phyloP scores from a whole-genome alignment of 1,140 invertebrate genomes.

The Drosophila ohnishii region DNA sequence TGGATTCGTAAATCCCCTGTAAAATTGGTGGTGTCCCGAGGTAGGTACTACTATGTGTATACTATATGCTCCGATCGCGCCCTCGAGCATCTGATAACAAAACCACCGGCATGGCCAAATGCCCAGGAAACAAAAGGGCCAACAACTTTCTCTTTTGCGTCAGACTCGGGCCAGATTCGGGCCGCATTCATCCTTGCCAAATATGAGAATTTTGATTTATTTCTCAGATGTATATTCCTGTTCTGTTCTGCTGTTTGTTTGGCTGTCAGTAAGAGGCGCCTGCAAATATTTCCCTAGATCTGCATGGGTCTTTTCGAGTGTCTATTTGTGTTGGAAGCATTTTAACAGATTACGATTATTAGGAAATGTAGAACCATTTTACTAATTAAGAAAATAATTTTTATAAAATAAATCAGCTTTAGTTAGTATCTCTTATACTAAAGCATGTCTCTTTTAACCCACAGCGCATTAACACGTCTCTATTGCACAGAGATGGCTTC shows the following conservation, averaged over 20 bases:
- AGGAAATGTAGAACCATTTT: not conserved
- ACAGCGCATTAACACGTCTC: constrained; percentile 23
- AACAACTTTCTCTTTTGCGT: constrained; percentile 78
- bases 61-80: constrained; percentile 62
- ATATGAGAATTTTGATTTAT: constrained; percentile 74
- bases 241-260: constrained; percentile 23
- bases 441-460: not conserved
- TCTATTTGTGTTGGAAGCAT: not conserved
- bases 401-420: not conserved
- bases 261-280: constrained; percentile 68
- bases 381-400: not conserved
- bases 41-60: constrained; percentile 35
- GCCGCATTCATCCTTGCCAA: constrained; percentile 57
- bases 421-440: too few relatives aligned
- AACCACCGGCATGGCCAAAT: constrained; percentile 73
- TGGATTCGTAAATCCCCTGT: constrained; percentile 73
- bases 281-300: constrained; percentile 21
- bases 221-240: constrained; percentile 45
- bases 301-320: constrained; percentile 4
- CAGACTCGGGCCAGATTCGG: constrained; percentile 25
- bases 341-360: not conserved
- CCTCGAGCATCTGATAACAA: constrained; percentile 79
- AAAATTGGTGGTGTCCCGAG: constrained; percentile 63
- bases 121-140: constrained; percentile 54
- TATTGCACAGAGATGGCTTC: constrained; percentile 58